Conservation (phyloP, 2,888 invertebrate genomes). For the Melipona bicolor region DNA sequence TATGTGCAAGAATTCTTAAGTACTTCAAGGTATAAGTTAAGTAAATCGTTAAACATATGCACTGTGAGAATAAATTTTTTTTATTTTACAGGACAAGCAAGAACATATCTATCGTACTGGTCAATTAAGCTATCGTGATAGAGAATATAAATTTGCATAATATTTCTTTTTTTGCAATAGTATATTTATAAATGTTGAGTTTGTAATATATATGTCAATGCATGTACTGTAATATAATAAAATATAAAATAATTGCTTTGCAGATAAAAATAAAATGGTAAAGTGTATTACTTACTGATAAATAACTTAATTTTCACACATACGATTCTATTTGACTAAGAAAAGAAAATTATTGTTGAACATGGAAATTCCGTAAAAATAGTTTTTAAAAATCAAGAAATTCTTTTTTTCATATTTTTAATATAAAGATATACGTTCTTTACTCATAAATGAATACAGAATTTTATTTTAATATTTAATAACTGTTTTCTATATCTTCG, state of each 20-base stretch:
- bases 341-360: not conserved
- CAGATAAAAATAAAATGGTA: not conserved
- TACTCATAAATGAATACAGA: not conserved
- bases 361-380: not conserved
- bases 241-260: not conserved
- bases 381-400: not conserved
- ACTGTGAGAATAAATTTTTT: slow-evolving; percentile 79
- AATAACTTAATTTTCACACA: not conserved
- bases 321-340: not conserved
- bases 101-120: slow-evolving; percentile 89
- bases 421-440: not conserved
- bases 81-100: slow-evolving; percentile 83
- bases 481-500: not conserved
- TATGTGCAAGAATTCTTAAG: rapidly evolving
- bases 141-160: slow-evolving; percentile 87
- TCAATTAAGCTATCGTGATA: slow-evolving; percentile 90
- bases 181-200: slow-evolving; percentile 1
- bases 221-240: not conserved
- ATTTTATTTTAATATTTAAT: not conserved
- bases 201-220: not conserved
- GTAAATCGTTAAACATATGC: not conserved
- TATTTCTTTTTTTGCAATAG: not conserved
- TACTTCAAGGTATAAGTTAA: not conserved
- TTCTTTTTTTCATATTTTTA: slow-evolving; percentile 1
- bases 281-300: not conserved